Evolutionary conservation across 37 sponge, comb jelly and placozoan genomes (phyloP), one percentile per base, ranked within the genome.

Genomic region (Hexactinellida sp.): DNA sequence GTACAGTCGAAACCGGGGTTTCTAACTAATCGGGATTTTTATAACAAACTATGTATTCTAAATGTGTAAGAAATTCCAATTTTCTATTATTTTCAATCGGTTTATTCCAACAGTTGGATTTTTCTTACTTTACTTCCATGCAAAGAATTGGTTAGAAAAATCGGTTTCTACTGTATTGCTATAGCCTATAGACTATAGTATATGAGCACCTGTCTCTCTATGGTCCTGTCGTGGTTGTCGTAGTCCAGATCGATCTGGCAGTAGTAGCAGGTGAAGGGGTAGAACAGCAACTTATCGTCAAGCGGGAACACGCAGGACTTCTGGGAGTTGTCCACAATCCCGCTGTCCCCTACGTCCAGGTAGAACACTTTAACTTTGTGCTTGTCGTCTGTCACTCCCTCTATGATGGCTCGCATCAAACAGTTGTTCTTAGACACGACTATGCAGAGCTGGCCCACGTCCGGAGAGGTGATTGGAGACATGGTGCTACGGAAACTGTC

Each of bases 191-290:
- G n/a, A n/a, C n/a, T n/a, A n/a, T n/a, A n/a, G n/a, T n/a, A n/a
- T n/a, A n/a, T n/a, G n/a, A n/a, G 25, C 30, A 63, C 76, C 76
- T 63, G 76, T 63, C 76, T 63, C 76, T 63, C 76, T 25, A 63
- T 63, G 34, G 76, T 63, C 34, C 34, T 63, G 30, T 63, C 34
- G 34, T 63, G 76, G 5, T n/a, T 28, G 34, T 63, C 76, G 13
- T 63, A 63, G 13, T 63, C 76, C 76, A 63, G 34, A n/a, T 63
- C 76, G 34, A 63, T n/a, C 76, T 63, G 76, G 34, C 76, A 63
- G 76, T 63, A 63, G 76, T 63, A 63, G 34, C 76, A 63, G 34
- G 76, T 28, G 34, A 63, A 63, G 34, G 76, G 76, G 76, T 63
- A 63, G 76, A 63, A 63, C 5, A 63, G 76, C 28, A 63, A n/a